Evolutionary conservation across 1,140 invertebrate species (phyloP).

Genomic region (Papilio glaucus): DNA sequence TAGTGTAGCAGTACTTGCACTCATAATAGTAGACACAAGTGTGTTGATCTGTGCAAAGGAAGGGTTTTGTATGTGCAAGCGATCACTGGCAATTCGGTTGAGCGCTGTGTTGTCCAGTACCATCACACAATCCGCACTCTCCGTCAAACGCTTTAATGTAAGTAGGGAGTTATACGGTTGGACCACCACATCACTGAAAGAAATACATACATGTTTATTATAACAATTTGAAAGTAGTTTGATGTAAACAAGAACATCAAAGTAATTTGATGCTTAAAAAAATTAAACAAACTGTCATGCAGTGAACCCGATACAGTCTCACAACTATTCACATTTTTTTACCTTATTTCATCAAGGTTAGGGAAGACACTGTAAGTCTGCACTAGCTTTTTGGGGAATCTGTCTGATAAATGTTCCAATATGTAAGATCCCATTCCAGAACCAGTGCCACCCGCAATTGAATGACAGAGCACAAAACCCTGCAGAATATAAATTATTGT

Average conservation of each 20-base stretch:
- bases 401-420: slow-evolving; percentile 95
- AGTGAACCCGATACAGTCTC: too few relatives aligned
- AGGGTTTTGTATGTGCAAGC: slow-evolving; percentile 97
- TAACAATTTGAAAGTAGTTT: background rate
- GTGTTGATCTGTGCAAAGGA: slow-evolving; percentile 99
- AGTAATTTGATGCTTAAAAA: too few relatives aligned
- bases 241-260: too few relatives aligned
- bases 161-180: slow-evolving; percentile 99
- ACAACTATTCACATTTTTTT: too few relatives aligned
- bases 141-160: slow-evolving; percentile 96
- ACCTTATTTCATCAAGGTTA: slow-evolving; percentile 98
- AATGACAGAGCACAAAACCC: slow-evolving; percentile 99
- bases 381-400: slow-evolving; percentile 98
- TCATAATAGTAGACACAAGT: slow-evolving; percentile 99
- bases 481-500: slow-evolving; percentile 68
- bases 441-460: slow-evolving; percentile 99
- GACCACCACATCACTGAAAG: slow-evolving; percentile 97
- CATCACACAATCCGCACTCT: slow-evolving; percentile 99
- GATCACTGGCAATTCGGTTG: slow-evolving; percentile 97
- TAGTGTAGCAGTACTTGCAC: slow-evolving; percentile 96
- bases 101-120: slow-evolving; percentile 98
- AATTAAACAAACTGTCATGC: too few relatives aligned
- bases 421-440: slow-evolving; percentile 99
- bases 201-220: background rate
- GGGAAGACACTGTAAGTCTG: slow-evolving; percentile 99